Conservation (phyloP, 2,888 invertebrate genomes). For the Spilarctia lutea region DNA sequence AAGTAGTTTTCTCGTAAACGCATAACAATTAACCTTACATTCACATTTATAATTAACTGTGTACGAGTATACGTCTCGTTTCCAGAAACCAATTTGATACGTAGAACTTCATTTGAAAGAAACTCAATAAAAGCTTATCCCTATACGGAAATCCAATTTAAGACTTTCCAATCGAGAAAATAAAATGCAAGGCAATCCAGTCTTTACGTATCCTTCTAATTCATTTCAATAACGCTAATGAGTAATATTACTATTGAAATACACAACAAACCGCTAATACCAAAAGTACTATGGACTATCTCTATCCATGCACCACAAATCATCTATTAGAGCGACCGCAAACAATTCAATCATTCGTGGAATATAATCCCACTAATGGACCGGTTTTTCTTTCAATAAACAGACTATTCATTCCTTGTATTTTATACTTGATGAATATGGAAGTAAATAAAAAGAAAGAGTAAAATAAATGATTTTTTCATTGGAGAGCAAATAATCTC, state of each 20-base stretch:
- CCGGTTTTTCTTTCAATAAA: background rate
- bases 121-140: background rate
- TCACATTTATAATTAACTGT: no score
- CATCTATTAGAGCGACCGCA: conserved; percentile 7
- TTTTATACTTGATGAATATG: background rate
- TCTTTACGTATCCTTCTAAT: background rate
- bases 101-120: background rate
- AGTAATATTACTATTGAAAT: background rate
- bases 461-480: no score
- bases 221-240: background rate
- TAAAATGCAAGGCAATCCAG: background rate
- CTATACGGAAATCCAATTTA: background rate
- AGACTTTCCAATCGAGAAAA: background rate
- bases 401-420: background rate
- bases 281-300: background rate
- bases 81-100: background rate
- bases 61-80: background rate
- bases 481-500: background rate
- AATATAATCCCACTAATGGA: background rate
- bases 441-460: background rate
- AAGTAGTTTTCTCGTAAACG: no score
- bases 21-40: no score
- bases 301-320: background rate
- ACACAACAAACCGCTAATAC: background rate
- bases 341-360: conserved; percentile 3